Conservation (phyloP, 1,140 invertebrate genomes). For the Cydia amplana region DNA sequence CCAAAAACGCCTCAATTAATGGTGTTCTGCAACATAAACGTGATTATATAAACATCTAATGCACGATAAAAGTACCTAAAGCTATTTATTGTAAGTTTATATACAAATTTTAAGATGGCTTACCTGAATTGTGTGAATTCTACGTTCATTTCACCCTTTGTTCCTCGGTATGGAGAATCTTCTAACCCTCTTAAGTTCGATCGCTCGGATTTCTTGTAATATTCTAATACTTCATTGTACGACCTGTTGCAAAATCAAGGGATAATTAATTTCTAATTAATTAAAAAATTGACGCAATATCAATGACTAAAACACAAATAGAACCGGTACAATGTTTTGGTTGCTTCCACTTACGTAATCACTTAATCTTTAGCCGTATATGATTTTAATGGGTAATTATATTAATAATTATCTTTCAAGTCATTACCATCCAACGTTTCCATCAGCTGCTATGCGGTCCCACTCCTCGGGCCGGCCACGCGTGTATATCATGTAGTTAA, state of each 20-base stretch:
- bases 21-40: constrained; percentile 57
- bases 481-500: constrained; percentile 92
- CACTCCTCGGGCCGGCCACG: constrained; percentile 87
- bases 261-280: not conserved
- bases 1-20: constrained; percentile 73
- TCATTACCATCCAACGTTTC: constrained; percentile 79
- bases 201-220: constrained; percentile 67
- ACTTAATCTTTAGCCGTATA: constrained; percentile 74
- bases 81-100: not conserved
- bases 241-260: constrained; percentile 38
- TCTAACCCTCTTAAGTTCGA: constrained; percentile 69
- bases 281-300: not conserved
- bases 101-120: not conserved
- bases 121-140: constrained; percentile 63
- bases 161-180: constrained; percentile 74
- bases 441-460: constrained; percentile 84
- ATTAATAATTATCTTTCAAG: constrained; percentile 47
- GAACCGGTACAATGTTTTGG: constrained; percentile 78
- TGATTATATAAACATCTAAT: not conserved
- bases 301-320: constrained; percentile 36
- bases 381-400: not conserved
- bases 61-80: not conserved
- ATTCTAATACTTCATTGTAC: constrained; percentile 45
- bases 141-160: constrained; percentile 71
- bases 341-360: constrained; percentile 80